Conservation (phyloP, 1,140 invertebrate species). For the Drosophila malerkotliana region DNA sequence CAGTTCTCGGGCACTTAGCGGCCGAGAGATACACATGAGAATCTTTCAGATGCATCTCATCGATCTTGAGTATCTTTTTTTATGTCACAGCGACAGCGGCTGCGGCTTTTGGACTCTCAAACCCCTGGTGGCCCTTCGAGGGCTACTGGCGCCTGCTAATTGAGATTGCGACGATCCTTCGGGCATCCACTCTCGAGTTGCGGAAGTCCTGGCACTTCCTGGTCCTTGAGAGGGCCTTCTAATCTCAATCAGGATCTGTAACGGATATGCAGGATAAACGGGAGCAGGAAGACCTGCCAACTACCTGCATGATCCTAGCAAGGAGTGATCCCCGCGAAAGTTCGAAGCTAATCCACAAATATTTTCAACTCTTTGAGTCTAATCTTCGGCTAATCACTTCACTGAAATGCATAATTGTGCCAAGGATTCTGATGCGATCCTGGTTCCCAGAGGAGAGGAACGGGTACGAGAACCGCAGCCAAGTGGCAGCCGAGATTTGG, state of each 20-base stretch:
- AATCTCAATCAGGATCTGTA: constrained; percentile 5
- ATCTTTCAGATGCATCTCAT: constrained; percentile 29
- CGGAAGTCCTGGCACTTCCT: constrained; percentile 63
- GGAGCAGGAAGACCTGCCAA: not conserved
- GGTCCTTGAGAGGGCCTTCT: constrained; percentile 26
- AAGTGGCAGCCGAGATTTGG: constrained; percentile 46
- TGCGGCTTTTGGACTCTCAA: constrained; percentile 15
- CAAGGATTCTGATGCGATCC: constrained; percentile 51
- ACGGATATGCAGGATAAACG: constrained; percentile 9
- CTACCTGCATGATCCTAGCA: constrained; percentile 1
- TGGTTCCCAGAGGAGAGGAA: not conserved
- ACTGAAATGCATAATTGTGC: constrained; percentile 71
- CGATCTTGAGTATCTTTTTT: constrained; percentile 53
- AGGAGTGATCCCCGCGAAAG: constrained; percentile 8
- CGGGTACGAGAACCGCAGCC: constrained; percentile 54
- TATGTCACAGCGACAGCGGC: constrained; percentile 36
- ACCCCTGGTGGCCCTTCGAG: constrained; percentile 40
- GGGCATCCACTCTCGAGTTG: constrained; percentile 59
- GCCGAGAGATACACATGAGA: constrained; percentile 16
- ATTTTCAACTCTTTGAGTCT: constrained; percentile 74
- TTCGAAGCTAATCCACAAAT: constrained; percentile 66
- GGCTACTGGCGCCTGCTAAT: constrained; percentile 52
- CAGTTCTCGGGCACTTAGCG: constrained; percentile 57
- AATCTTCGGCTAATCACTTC: constrained; percentile 69
- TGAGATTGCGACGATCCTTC: constrained; percentile 37